Evolutionary conservation across 2,888 invertebrate genomes (phyloP).

Genomic region (Mesochorus sp.): DNA sequence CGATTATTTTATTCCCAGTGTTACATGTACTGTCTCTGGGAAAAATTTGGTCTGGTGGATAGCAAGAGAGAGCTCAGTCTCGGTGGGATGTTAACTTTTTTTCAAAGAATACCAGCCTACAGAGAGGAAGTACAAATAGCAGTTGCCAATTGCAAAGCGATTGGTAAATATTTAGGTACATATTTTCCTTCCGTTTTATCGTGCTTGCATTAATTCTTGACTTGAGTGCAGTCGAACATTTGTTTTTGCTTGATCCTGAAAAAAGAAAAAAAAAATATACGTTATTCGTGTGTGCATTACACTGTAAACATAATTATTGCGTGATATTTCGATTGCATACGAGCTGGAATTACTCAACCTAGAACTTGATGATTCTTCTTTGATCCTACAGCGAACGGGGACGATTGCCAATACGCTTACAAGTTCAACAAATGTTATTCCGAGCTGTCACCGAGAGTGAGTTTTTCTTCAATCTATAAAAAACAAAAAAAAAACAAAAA

Average conservation of each 20-base stretch:
- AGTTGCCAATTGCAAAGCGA: slow-evolving; percentile 75
- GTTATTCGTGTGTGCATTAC: not conserved
- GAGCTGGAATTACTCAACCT: not conserved
- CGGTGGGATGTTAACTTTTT: slow-evolving; percentile 78
- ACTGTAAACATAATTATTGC: not conserved
- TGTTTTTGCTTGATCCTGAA: not conserved
- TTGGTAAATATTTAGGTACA: slow-evolving; percentile 78
- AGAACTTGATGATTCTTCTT: not conserved
- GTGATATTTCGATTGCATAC: slow-evolving; percentile 19
- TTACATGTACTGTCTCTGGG: slow-evolving; percentile 81
- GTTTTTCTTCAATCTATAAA: slow-evolving; percentile 46
- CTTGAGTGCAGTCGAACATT: slow-evolving; percentile 48
- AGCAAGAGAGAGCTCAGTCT: slow-evolving; percentile 77
- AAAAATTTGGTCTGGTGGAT: slow-evolving; percentile 79
- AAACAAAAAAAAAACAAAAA: not conserved
- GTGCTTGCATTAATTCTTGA: slow-evolving; percentile 8
- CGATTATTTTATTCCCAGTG: slow-evolving; percentile 70
- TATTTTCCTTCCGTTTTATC: slow-evolving; percentile 54
- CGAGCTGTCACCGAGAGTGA: slow-evolving; percentile 74
- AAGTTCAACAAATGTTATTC: slow-evolving; percentile 79
- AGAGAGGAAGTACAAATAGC: slow-evolving; percentile 76
- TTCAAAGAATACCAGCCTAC: slow-evolving; percentile 79
- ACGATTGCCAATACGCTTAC: slow-evolving; percentile 79
- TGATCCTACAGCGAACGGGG: slow-evolving; percentile 73
- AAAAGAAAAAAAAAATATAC: not conserved